phyloP scores from a whole-genome alignment of 2,113 vertebrate species.

The Halcyon senegalensis region DNA sequence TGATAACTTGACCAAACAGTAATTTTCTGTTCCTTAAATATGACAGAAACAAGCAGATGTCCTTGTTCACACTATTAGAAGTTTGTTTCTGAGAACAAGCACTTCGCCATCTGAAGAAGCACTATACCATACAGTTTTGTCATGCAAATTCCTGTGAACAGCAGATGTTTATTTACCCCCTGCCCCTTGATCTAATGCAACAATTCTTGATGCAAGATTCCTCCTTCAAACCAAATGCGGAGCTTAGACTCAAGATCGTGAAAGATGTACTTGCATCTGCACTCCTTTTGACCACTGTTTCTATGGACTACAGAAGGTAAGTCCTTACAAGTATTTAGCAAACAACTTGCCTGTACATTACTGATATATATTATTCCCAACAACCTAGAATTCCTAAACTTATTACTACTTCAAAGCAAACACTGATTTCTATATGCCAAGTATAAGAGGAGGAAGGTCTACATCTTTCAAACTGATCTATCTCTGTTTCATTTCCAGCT shows the following conservation, averaged over 20 bases:
- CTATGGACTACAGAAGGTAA: neutral
- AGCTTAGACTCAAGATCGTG: neutral
- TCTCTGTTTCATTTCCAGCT: neutral
- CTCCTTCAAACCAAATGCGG: neutral
- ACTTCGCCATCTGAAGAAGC: neutral
- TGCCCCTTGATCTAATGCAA: neutral
- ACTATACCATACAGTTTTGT: neutral
- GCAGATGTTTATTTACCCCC: neutral
- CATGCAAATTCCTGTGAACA: neutral
- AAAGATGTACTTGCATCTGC: neutral
- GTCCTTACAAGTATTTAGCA: neutral
- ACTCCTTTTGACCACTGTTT: neutral
- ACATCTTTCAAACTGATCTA: neutral
- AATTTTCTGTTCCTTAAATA: slow-evolving; percentile 17
- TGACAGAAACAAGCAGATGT: slow-evolving; percentile 31
- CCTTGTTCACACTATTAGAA: neutral
- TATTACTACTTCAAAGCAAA: neutral
- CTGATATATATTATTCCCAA: neutral
- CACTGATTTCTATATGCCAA: neutral
- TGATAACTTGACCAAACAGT: neutral
- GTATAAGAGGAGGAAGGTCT: neutral
- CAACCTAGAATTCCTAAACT: neutral
- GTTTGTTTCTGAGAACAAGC: neutral
- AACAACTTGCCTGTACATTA: neutral
- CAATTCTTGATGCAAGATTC: neutral